These are phyloP conservation scores for Diadema setosum DNA, from an alignment of 35 echinoderm and acorn worm genomes.

Conservation along the genomic window DNA sequence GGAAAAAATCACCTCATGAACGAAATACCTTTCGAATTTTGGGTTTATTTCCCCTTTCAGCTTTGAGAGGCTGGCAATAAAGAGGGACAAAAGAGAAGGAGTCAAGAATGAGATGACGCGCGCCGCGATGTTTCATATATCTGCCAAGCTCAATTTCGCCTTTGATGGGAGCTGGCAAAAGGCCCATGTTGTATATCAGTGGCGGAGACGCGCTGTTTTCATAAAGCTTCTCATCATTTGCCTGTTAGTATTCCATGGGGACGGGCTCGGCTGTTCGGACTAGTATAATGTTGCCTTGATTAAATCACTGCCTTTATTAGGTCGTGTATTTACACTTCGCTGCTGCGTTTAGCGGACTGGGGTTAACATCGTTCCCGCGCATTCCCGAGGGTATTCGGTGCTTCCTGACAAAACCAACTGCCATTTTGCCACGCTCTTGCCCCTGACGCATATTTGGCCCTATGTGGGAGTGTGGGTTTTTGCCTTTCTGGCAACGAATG, in stretches of 20 bases:
- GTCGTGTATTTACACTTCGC: constrained; percentile 16
- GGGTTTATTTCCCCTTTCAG: neutral
- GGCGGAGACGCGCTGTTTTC: neutral
- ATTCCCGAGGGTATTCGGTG: neutral
- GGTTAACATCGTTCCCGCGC: neutral
- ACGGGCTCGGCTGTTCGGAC: neutral
- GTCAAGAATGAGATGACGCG: neutral
- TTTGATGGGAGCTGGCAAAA: neutral
- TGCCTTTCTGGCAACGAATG: no score
- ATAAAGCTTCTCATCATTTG: constrained; percentile 6
- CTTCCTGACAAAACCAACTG: neutral
- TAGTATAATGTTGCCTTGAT: neutral
- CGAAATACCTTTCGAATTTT: neutral
- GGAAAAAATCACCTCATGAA: neutral
- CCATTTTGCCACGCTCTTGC: neutral
- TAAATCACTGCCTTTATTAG: constrained; percentile 26
- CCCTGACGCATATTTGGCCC: neutral
- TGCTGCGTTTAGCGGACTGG: neutral
- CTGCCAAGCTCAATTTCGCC: neutral
- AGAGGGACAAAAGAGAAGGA: neutral
- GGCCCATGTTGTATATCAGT: neutral
- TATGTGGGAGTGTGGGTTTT: neutral
- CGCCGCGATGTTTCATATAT: neutral
- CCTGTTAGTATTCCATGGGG: neutral
- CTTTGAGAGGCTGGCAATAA: neutral